Evolutionary conservation across 2,888 invertebrate species (phyloP).

Genomic region (Panopea generosa): DNA sequence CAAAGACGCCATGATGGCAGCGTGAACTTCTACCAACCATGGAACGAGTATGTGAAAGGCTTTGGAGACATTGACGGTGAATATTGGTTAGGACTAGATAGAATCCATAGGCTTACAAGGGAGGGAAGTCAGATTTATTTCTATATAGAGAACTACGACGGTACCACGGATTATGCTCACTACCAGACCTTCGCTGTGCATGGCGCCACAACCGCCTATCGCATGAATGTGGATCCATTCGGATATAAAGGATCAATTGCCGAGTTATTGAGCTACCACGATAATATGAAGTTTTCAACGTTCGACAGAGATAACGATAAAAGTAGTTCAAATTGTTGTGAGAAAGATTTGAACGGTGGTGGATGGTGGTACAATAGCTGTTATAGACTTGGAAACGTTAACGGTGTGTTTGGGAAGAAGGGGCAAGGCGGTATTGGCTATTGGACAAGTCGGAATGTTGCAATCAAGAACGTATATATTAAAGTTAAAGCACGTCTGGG

Average conservation of each 20-base stretch:
- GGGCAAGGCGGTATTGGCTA: slow-evolving; percentile 34
- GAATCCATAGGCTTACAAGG: slow-evolving; percentile 46
- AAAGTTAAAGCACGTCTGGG: slow-evolving; percentile 20
- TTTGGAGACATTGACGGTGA: slow-evolving; percentile 48
- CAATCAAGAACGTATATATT: slow-evolving; percentile 7
- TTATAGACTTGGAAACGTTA: slow-evolving; percentile 31
- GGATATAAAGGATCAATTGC: slow-evolving; percentile 83
- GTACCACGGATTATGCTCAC: slow-evolving; percentile 30
- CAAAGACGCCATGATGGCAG: slow-evolving; percentile 38
- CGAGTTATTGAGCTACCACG: slow-evolving; percentile 39
- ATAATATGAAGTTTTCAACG: slow-evolving; percentile 48
- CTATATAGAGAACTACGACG: slow-evolving; percentile 41
- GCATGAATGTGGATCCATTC: slow-evolving; percentile 77
- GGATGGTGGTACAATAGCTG: slow-evolving; percentile 47
- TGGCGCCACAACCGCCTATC: slow-evolving; percentile 35
- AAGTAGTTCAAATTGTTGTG: slow-evolving; percentile 8
- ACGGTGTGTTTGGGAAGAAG: slow-evolving; percentile 41
- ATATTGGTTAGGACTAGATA: slow-evolving; percentile 53
- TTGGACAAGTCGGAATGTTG: slow-evolving; percentile 1
- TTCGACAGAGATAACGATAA: slow-evolving; percentile 48
- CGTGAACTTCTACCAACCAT: slow-evolving; percentile 44
- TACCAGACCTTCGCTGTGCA: slow-evolving; percentile 47
- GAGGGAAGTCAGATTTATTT: slow-evolving; percentile 47
- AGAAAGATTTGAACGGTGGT: slow-evolving; percentile 21
- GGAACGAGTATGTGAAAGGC: slow-evolving; percentile 45